Evolutionary conservation across 2,888 invertebrate genomes (phyloP).

Genomic region (Pristionchus exspectatus): DNA sequence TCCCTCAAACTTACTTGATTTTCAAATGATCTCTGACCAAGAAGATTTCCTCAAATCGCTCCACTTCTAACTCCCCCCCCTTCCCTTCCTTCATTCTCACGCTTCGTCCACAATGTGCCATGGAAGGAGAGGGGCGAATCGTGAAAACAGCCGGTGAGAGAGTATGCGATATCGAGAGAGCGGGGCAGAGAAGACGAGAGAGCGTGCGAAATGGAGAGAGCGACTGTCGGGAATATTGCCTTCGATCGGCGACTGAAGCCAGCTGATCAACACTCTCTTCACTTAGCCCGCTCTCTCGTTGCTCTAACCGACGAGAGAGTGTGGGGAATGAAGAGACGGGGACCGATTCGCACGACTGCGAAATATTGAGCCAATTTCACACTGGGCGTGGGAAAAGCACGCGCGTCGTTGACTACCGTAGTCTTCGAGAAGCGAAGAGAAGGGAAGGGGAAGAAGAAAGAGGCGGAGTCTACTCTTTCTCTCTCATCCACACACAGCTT

Average conservation of each 20-base stretch:
- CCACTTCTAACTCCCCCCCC: not conserved
- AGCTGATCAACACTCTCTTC: not conserved
- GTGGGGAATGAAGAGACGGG: not conserved
- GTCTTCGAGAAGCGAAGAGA: not conserved
- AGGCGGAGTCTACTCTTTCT: not conserved
- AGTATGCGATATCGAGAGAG: slow-evolving; percentile 6
- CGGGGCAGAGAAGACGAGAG: not conserved
- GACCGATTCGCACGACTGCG: not conserved
- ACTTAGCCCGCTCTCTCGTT: not conserved
- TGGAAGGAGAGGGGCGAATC: not conserved
- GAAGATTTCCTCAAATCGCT: not conserved
- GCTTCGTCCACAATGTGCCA: slow-evolving; percentile 23
- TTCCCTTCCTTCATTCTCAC: not conserved
- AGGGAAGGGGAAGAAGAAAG: not conserved
- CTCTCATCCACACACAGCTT: slow-evolving; percentile 15
- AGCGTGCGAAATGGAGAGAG: slow-evolving; percentile 1
- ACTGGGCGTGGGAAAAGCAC: not conserved
- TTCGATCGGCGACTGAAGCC: not conserved
- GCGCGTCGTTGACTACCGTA: slow-evolving; percentile 15
- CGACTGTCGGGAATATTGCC: slow-evolving; percentile 17
- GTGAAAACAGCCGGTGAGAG: slow-evolving; percentile 32
- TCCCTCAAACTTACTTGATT: not conserved
- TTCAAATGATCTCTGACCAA: not conserved
- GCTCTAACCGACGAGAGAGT: not conserved
- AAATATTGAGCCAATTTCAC: not conserved